Conservation (phyloP, 2,888 invertebrate genomes). For the Ischnus inquisitorius region DNA sequence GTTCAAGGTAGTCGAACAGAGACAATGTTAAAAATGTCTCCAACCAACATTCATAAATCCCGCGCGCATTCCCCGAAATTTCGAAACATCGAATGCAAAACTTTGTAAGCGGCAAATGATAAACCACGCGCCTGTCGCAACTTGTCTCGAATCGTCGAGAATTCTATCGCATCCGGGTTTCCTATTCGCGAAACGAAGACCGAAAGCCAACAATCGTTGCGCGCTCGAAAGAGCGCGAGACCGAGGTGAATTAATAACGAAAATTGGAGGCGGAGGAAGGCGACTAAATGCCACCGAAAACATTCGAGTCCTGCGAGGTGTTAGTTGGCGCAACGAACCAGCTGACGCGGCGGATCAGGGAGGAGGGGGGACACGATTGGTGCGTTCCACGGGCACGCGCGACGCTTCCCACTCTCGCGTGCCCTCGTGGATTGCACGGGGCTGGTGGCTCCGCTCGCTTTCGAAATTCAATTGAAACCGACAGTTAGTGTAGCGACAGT, state of each 20-base stretch:
- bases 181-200: background rate
- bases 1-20: background rate
- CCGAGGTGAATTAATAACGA: background rate
- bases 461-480: slow-evolving; percentile 82
- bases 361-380: slow-evolving; percentile 18
- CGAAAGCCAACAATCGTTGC: background rate
- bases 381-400: slow-evolving; percentile 42
- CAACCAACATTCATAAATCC: background rate
- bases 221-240: background rate
- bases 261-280: background rate
- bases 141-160: background rate
- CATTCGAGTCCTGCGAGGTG: background rate
- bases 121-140: background rate
- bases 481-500: slow-evolving; percentile 84
- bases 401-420: background rate
- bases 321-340: background rate
- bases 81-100: background rate
- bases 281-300: background rate
- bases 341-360: slow-evolving; percentile 1
- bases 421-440: slow-evolving; percentile 70
- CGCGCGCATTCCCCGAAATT: background rate
- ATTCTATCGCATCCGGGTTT: background rate
- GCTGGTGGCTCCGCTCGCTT: slow-evolving; percentile 68
- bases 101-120: background rate
- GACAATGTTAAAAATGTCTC: background rate